Base-by-base conservation (phyloP, 2,797 vertebrate species). In the Argentina silus region DNA sequence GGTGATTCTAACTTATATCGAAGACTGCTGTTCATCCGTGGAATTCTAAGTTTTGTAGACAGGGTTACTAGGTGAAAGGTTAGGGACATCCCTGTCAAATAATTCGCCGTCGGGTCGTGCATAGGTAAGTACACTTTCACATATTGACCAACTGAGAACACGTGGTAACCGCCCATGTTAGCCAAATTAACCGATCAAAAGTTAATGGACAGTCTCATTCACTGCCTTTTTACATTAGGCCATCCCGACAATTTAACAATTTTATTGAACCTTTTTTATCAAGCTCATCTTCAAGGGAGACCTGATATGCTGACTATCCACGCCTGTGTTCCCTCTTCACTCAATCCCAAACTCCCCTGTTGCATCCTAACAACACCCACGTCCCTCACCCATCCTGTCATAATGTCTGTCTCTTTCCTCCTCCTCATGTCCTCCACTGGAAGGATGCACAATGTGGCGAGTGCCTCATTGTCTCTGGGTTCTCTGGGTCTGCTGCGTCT, bases 401-500 rank as follows among this genome's bases (percentile, higher is more conserved):
- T 53, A 8, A n/a, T 67, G 5, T 12, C 12, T 27, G 9, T 12
- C 79, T 71, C 67, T 67, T 51, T 42, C 45, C 6, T 42, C 23
- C 5, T 23, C 21, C 45, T 51, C 62, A 19, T 77, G 77, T 62
- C 44, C 67, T 78, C 43, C 73, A 80, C 80, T 80, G 78, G 75
- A 67, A 93, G 93, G 88, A 95, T 94, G 93, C 93, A 83, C 88
- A 90, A 91, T 93, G 92, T 83, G 69, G 91, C 89, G 0, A 90
- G 89, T 87, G 89, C 90, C 55, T 91, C 92, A 74, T 85, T 90
- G 75, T 95, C 95, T n/a, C 78, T 96, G 86, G 94, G 93, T 63
- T 96, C 96, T 2, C 64, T 97, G 88, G 95, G 93, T 76, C 88
- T 97, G 80, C 81, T 97, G 72, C 93, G 95, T 61, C 86, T 97